Percentiles rank a stretch among this genome's conserved stretches.
Evolutionary conservation across 2,797 vertebrate genomes (phyloP).

Genomic region (Onychomys leucogaster): DNA sequence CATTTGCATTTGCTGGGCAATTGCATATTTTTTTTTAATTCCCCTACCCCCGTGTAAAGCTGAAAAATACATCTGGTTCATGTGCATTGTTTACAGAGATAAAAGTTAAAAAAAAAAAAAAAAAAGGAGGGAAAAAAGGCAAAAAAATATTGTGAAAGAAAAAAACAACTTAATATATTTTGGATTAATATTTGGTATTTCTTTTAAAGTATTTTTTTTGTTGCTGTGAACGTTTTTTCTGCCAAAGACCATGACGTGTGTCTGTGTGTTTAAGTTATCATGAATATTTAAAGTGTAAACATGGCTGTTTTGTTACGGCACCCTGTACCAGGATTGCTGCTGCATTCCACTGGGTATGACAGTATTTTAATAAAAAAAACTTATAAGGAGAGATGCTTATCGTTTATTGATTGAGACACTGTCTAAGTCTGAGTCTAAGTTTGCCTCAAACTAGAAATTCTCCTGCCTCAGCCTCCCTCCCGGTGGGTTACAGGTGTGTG

Average conservation of each 20-base stretch:
- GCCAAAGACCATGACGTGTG: constrained; percentile 94
- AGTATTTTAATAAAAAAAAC: constrained; percentile 91
- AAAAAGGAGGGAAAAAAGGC: constrained; percentile 86
- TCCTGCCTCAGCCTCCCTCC: background rate
- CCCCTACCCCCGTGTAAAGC: constrained; percentile 79
- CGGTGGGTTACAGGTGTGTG: background rate
- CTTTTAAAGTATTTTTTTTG: constrained; percentile 88
- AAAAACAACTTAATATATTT: constrained; percentile 96
- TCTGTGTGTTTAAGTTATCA: constrained; percentile 97
- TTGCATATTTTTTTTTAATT: constrained; percentile 88
- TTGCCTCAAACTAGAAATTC: background rate
- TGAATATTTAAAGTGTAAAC: constrained; percentile 92
- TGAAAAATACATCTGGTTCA: constrained; percentile 87
- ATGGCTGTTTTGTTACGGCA: constrained; percentile 88
- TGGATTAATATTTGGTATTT: constrained; percentile 94
- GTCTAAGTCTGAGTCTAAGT: background rate
- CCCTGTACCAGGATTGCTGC: constrained; percentile 89
- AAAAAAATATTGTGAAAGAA: constrained; percentile 85
- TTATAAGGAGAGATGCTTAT: constrained; percentile 9
- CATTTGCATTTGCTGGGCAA: constrained; percentile 94
- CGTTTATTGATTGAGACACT: background rate
- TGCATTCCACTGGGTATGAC: constrained; percentile 90
- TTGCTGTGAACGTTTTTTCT: constrained; percentile 92
- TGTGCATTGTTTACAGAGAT: constrained; percentile 95
- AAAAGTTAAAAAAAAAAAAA: constrained; percentile 82